Percentiles rank a stretch among this genome's conserved stretches.
Conservation (phyloP, 2,113 vertebrate species). For the Empidonax traillii region DNA sequence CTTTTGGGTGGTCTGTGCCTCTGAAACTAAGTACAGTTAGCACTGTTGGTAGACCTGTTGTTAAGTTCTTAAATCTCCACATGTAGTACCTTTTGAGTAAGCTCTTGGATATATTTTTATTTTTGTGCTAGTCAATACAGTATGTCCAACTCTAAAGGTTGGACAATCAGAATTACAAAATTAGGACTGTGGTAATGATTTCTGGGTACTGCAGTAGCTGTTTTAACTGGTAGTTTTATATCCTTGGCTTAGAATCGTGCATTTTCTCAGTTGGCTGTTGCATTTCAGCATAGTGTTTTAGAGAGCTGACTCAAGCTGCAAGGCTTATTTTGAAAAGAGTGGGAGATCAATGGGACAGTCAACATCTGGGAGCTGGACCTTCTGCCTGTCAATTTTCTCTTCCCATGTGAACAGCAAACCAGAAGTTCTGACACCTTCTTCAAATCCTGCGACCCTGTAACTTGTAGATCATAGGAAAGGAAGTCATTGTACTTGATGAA, state of each 20-base stretch:
- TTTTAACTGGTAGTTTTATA: not conserved
- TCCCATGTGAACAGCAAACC: not conserved
- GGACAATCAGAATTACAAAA: not conserved
- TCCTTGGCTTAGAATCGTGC: not conserved
- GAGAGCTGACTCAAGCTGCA: not conserved
- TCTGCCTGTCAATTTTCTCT: not conserved
- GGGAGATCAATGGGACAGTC: not conserved
- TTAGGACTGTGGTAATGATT: not conserved
- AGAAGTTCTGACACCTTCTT: not conserved
- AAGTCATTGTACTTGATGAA: not conserved
- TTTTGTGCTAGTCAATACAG: constrained; percentile 4
- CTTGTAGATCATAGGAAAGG: not conserved
- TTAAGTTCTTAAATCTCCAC: not conserved
- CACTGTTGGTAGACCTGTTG: not conserved
- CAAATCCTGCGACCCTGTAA: not conserved
- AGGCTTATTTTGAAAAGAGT: not conserved
- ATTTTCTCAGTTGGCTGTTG: not conserved
- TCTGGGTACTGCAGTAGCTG: not conserved
- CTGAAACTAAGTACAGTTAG: not conserved
- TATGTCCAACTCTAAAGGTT: not conserved
- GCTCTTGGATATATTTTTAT: not conserved
- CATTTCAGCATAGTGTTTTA: not conserved
- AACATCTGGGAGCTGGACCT: not conserved
- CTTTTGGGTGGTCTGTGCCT: not conserved
- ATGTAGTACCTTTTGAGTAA: not conserved